These are phyloP conservation scores for Crypturellus undulatus DNA, from an alignment of 2,113 vertebrate genomes.

Conservation along the genomic window DNA sequence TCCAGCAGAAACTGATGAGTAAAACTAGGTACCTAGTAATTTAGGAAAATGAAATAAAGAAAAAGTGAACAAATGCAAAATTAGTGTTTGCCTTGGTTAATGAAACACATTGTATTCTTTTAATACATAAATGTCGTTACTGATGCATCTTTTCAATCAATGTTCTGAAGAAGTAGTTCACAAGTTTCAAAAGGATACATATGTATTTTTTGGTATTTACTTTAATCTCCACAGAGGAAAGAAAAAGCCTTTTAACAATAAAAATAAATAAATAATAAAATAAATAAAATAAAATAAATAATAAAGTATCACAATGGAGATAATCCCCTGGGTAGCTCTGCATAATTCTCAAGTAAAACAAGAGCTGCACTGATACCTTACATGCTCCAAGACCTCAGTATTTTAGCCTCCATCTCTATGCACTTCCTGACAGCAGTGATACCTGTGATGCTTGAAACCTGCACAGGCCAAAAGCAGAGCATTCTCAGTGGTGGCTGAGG, in stretches of 20 bases:
- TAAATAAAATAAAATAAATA: fast-evolving
- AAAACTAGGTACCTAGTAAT: not conserved
- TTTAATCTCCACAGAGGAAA: not conserved
- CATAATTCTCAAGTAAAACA: not conserved
- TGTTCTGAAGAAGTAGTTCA: not conserved
- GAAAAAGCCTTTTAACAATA: fast-evolving
- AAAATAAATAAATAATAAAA: fast-evolving
- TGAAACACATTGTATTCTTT: not conserved
- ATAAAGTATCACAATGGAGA: not conserved
- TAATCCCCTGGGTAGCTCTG: not conserved
- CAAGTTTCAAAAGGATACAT: not conserved
- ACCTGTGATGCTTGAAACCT: not conserved
- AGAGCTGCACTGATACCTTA: not conserved
- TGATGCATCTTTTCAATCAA: not conserved
- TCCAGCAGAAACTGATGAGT: not conserved
- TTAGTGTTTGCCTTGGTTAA: not conserved
- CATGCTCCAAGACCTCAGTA: not conserved
- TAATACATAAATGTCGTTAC: not conserved
- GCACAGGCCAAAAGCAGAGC: not conserved
- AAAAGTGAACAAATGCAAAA: not conserved
- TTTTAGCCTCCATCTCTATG: not conserved
- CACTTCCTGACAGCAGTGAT: not conserved
- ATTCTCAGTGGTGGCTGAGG: not conserved
- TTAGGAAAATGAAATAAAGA: not conserved
- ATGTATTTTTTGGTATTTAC: not conserved